phyloP scores from a whole-genome alignment of 2,113 vertebrate species.

The Serilophus lunatus region DNA sequence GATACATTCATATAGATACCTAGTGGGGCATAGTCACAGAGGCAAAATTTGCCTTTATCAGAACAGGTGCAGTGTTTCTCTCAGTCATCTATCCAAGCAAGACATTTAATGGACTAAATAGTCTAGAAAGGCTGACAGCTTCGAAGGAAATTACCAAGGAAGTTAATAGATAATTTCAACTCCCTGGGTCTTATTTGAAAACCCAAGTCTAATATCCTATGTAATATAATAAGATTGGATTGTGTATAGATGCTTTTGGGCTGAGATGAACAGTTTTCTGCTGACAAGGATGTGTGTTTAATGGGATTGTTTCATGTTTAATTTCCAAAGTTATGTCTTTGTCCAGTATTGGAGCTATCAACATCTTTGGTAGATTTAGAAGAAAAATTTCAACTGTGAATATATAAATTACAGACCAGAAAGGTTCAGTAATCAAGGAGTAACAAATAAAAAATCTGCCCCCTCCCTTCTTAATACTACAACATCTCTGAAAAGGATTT shows the following conservation, averaged over 20 bases:
- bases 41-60: slow-evolving; percentile 8
- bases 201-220: background rate
- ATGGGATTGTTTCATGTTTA: background rate
- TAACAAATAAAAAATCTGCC: background rate
- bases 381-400: background rate
- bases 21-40: background rate
- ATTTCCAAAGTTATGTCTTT: background rate
- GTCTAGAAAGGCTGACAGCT: slow-evolving; percentile 6
- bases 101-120: slow-evolving; percentile 4
- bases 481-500: background rate
- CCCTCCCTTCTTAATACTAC: background rate
- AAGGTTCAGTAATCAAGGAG: background rate
- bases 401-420: background rate
- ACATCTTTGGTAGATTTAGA: background rate
- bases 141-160: slow-evolving; percentile 1
- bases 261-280: background rate
- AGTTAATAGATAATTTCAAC: slow-evolving; percentile 9
- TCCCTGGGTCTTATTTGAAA: slow-evolving; percentile 11
- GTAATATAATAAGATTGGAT: background rate
- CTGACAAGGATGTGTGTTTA: background rate
- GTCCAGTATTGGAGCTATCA: background rate
- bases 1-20: background rate
- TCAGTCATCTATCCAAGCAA: background rate
- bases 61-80: slow-evolving; percentile 8
- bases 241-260: background rate